Conservation (phyloP, 1,140 invertebrate species). For the Gyrodactylus bullatarudis region DNA sequence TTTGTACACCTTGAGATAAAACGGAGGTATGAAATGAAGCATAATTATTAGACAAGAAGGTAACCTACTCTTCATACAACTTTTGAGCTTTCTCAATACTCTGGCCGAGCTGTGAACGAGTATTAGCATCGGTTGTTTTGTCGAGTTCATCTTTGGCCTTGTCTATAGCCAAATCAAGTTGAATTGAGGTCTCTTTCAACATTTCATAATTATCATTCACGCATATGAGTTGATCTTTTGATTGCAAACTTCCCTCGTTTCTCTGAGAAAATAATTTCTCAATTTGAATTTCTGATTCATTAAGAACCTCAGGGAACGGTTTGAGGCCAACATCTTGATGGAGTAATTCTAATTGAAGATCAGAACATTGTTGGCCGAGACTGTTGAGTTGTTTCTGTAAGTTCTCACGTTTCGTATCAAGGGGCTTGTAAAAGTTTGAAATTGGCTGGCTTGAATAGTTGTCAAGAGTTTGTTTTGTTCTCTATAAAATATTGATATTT, state of each 20-base stretch:
- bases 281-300: neutral
- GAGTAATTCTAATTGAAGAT: neutral
- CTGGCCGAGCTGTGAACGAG: neutral
- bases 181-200: neutral
- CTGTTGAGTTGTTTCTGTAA: neutral
- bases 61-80: neutral
- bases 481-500: neutral
- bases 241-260: neutral
- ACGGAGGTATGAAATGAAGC: neutral
- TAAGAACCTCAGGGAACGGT: neutral
- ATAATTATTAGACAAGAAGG: too few relatives aligned
- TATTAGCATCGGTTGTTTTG: neutral
- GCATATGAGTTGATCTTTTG: neutral
- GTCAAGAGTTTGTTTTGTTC: neutral
- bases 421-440: neutral
- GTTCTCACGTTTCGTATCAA: neutral
- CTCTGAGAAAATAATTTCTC: neutral
- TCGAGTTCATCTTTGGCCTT: neutral
- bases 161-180: neutral
- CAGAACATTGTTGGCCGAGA: neutral
- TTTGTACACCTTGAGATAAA: neutral
- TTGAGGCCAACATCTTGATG: neutral
- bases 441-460: neutral
- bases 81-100: neutral
- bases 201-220: neutral